Evolutionary conservation across 2,888 invertebrate species (phyloP), one percentile per base, ranked within the genome.

Genomic region (Oscheius sp.): DNA sequence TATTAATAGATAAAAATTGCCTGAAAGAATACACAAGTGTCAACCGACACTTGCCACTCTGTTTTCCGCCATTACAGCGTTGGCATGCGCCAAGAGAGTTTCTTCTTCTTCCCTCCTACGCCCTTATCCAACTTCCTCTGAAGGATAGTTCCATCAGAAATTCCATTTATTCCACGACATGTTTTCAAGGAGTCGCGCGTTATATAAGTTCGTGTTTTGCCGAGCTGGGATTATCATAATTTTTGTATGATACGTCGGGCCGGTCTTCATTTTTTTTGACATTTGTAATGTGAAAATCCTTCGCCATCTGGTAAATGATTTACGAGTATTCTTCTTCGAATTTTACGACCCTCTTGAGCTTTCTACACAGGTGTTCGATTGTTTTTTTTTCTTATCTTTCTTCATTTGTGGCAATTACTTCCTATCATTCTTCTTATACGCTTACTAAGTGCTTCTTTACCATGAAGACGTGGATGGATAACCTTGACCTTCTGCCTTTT

Each of bases 41-140:
- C 59, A 59, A 59, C 59, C 59, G 59, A 59, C 59, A 59, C 59
- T 59, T 59, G 59, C 59, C 59, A 59, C 41, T 59, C 59, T 59
- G 59, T 59, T 59, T 59, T 59, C 59, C 59, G 59, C 59, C 59
- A 59, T 59, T 59, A 59, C 59, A 59, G 59, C 59, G 26, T 17
- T 44, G 59, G 59, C 59, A 59, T 59, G 59, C 59, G 59, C 59
- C 59, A 59, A 41, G 59, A n/a, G n/a, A 44, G 24, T 41, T 44
- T 59, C 24, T 59, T 32, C 59, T 30, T n/a, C n/a, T 26, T 44
- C 36, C 59, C 59, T 59, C 59, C 59, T 59, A 59, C 59, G 59
- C 59, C 44, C 54, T 54, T 54, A 54, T 54, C 54, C 54, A 54
- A 54, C 54, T 54, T 54, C 54, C 54, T 50, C 47, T 24, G 47